Conservation (phyloP, 2,113 vertebrate genomes). For the Spea bombifrons region DNA sequence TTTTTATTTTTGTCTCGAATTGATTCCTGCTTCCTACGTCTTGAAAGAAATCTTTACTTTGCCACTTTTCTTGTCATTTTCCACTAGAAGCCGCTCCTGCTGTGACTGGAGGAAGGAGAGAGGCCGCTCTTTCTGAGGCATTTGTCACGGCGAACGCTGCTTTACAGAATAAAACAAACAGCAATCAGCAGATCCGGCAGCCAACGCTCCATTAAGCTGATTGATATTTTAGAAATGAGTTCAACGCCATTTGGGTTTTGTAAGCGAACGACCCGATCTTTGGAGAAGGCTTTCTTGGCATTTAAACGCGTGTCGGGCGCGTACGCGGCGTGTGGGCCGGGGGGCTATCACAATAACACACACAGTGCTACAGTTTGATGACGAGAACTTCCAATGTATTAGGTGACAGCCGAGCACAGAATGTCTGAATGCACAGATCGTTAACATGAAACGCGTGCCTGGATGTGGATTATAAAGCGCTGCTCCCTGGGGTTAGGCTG, state of each 20-base stretch:
- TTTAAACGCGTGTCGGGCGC: no score
- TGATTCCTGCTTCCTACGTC: neutral
- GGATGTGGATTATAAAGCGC: no score
- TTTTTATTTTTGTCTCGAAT: no score
- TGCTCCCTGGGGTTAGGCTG: no score
- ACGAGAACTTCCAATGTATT: no score
- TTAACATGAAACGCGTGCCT: no score
- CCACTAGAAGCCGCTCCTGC: slow-evolving; percentile 5
- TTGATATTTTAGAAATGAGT: neutral
- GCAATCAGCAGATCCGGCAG: neutral
- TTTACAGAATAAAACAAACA: neutral
- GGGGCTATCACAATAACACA: no score
- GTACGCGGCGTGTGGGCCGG: no score
- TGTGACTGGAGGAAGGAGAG: slow-evolving; percentile 9
- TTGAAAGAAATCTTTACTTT: neutral
- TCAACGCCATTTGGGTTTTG: neutral
- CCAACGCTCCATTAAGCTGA: neutral
- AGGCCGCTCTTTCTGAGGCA: neutral
- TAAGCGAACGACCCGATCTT: neutral
- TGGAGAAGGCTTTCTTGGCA: neutral
- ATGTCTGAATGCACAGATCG: no score
- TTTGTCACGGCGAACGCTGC: slow-evolving; percentile 15
- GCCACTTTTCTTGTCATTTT: slow-evolving; percentile 18
- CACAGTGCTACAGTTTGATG: no score
- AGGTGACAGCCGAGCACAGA: no score